phyloP scores from a whole-genome alignment of 2,888 invertebrate species.

The Drosophila nigricruria region DNA sequence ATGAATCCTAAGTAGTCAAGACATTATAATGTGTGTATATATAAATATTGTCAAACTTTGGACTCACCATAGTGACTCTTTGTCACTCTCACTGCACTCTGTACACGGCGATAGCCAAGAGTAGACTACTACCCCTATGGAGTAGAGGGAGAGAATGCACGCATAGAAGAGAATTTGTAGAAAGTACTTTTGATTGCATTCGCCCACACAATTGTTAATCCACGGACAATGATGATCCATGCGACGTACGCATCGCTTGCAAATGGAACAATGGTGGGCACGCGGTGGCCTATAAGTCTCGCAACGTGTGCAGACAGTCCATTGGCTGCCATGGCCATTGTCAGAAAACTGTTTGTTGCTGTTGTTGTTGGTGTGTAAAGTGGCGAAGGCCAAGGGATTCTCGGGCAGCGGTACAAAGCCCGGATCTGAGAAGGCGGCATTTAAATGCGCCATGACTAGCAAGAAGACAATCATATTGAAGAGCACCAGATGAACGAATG shows the following conservation, averaged over 20 bases:
- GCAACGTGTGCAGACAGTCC: conserved; percentile 91
- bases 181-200: conserved; percentile 96
- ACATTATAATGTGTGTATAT: background rate
- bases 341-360: conserved; percentile 84
- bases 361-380: conserved; percentile 88
- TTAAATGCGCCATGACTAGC: conserved; percentile 90
- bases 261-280: conserved; percentile 95
- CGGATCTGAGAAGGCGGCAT: conserved; percentile 94
- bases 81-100: conserved; percentile 88
- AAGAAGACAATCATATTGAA: conserved; percentile 93
- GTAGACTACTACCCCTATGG: conserved; percentile 89
- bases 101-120: conserved; percentile 91
- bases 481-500: conserved; percentile 90
- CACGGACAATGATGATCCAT: conserved; percentile 91
- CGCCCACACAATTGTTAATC: conserved; percentile 97
- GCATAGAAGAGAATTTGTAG: conserved; percentile 94
- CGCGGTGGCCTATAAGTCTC: conserved; percentile 93
- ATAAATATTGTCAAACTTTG: too few relatives aligned
- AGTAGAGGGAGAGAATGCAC: conserved; percentile 88
- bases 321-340: conserved; percentile 88
- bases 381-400: conserved; percentile 91
- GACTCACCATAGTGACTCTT: conserved; percentile 89
- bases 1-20: conserved; percentile 88
- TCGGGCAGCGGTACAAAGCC: conserved; percentile 92
- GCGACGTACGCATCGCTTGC: conserved; percentile 90